Base-by-base conservation (phyloP, 2,113 vertebrate genomes). In the Bujurquina vittata region DNA sequence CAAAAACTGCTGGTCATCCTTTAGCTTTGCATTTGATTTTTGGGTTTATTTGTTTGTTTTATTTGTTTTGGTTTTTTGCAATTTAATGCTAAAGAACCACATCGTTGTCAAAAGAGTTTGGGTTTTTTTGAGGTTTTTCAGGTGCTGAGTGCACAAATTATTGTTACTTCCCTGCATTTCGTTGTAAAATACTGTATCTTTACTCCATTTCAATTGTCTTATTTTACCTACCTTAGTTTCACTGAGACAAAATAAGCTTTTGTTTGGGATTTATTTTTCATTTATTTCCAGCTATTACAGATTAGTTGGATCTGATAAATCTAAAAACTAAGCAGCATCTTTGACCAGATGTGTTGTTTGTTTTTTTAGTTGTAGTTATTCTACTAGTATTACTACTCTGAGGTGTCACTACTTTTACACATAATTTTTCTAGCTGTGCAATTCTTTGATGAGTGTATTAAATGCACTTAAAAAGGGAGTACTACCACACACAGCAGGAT, bases 401-500 rank as follows among this genome's bases (percentile, higher is more conserved):
- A 59, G 11, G 18, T 79, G 22, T 23, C 2, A 4, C 2, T 56
- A 4, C 20, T 37, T 72, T 46, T 23, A 56, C 35, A 12, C n/a
- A 69, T 33, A 10, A 20, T 57, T 57, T 26, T 18, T 78, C 33
- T 1, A 3, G 10, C 6, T 4, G 1, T 43, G 23, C 40, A 29
- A 31, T 18, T 46, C 35, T 75, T 33, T 77, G 14, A 60, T 61
- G n/a, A 26, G 18, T 29, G n/a, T 56, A 4, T 55, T 33, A 33
- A 33, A 4, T 26, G 26, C 26, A 26, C 61, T 57, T 69, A 2
- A 67, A 59, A 77, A 77, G 37, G 20, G 49, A 54, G 35, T 31
- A 43, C 81, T 79, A 54, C 84, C 73, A 80, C 81, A 90, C 76
- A 87, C 55, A 29, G 84, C 33, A 17, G 22, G 79, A 87, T 62